Evolutionary conservation across 2,888 invertebrate genomes (phyloP).

Genomic region (Xanthia icteritia): DNA sequence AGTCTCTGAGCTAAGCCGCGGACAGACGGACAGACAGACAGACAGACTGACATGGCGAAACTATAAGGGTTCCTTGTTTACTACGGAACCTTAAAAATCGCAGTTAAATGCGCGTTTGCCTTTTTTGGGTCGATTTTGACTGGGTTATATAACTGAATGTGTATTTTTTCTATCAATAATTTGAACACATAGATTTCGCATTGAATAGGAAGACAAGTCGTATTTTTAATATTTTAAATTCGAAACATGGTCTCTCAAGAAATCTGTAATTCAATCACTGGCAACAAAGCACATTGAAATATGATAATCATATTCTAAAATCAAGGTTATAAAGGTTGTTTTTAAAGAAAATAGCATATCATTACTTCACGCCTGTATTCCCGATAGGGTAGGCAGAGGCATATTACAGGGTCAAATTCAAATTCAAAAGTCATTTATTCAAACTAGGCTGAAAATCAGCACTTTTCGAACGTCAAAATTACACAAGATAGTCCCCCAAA

Average conservation of each 20-base stretch:
- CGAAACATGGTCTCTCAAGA: background rate
- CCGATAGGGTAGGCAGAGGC: background rate
- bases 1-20: too few species aligned
- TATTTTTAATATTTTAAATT: conserved; percentile 27
- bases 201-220: conserved; percentile 1
- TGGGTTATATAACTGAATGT: too few species aligned
- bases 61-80: too few species aligned
- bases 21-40: too few species aligned
- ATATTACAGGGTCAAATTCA: background rate
- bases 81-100: too few species aligned
- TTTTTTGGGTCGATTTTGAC: too few species aligned
- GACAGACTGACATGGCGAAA: too few species aligned
- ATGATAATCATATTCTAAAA: conserved; percentile 19
- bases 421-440: too few species aligned
- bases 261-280: conserved; percentile 41
- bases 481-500: too few species aligned
- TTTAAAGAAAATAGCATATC: background rate
- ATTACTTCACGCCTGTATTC: background rate
- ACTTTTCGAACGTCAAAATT: too few species aligned
- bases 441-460: too few species aligned
- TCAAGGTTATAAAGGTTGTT: conserved; percentile 27
- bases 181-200: background rate
- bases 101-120: too few species aligned
- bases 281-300: conserved; percentile 15
- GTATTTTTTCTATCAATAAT: background rate